Percentiles rank a stretch among this genome's conserved stretches.
These are phyloP conservation scores for Silurus aristotelis DNA, from an alignment of 2,797 vertebrate species.

Conservation along the genomic window DNA sequence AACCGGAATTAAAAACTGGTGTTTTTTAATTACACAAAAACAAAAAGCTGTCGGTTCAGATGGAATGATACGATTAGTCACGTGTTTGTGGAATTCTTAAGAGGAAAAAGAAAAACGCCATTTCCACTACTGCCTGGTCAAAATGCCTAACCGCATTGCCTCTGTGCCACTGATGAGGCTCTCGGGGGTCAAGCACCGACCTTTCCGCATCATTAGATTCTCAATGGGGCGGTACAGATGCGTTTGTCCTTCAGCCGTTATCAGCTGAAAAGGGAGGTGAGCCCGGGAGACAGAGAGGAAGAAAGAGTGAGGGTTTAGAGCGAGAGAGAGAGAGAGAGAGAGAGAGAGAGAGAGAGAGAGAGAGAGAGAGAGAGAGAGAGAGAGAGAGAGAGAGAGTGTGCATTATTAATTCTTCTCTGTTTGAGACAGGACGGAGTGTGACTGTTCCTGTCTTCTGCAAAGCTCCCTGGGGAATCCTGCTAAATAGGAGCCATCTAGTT, in stretches of 20 bases:
- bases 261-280: constrained; percentile 44
- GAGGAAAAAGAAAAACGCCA: neutral
- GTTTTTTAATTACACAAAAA: constrained; percentile 47
- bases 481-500: constrained; percentile 58
- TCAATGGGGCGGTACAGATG: constrained; percentile 56
- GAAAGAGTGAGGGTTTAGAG: neutral
- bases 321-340: neutral
- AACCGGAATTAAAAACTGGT: constrained; percentile 30
- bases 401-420: constrained; percentile 58
- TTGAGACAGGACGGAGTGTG: constrained; percentile 50
- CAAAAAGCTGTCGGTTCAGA: neutral
- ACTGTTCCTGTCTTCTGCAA: constrained; percentile 51
- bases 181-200: constrained; percentile 49
- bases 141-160: neutral
- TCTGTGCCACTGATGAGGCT: constrained; percentile 22
- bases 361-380: neutral
- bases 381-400: constrained; percentile 29
- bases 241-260: constrained; percentile 52
- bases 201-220: constrained; percentile 54
- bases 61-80: neutral
- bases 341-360: neutral
- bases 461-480: constrained; percentile 43
- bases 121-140: constrained; percentile 16
- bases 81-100: neutral
- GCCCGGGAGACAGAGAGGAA: neutral